Evolutionary conservation across 2,113 vertebrate genomes (phyloP).

Genomic region (Noctilio leporinus): DNA sequence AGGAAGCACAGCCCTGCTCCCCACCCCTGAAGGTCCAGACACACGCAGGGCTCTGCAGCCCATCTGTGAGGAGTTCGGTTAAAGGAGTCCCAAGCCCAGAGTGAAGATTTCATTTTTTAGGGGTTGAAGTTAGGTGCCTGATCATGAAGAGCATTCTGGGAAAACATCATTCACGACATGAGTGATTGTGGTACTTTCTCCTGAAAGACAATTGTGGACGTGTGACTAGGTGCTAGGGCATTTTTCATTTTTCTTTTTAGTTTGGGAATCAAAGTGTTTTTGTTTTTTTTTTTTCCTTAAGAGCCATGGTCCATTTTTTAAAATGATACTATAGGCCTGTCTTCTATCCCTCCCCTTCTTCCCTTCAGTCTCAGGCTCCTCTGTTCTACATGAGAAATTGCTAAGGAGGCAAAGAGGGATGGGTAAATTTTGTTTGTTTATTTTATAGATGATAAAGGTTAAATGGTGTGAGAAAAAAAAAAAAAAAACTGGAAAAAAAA

Average conservation of each 20-base stretch:
- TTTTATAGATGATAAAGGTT: not conserved
- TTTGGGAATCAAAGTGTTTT: not conserved
- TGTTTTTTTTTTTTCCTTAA: not conserved
- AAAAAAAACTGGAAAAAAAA: not conserved
- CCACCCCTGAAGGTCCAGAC: not conserved
- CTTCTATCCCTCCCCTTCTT: not conserved
- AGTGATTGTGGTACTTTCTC: not conserved
- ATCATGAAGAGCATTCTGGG: conserved; percentile 23
- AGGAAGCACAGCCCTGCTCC: not conserved
- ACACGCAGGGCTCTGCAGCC: not conserved
- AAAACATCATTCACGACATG: not conserved
- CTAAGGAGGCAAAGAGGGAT: not conserved
- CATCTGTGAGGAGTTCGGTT: not conserved
- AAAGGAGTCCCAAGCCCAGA: not conserved
- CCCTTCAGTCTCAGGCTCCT: not conserved
- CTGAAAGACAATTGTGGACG: not conserved
- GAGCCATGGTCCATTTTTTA: not conserved
- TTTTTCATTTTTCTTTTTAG: not conserved
- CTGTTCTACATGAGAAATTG: not conserved
- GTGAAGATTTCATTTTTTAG: not conserved
- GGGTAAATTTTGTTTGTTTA: not conserved
- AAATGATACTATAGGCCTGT: not conserved
- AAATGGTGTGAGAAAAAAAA: not conserved
- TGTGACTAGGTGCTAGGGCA: not conserved
- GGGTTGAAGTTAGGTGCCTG: not conserved